Percentiles rank a stretch among this genome's conserved stretches.
phyloP scores from a whole-genome alignment of 1,140 invertebrate species.

The Sarcophaga peregrina region DNA sequence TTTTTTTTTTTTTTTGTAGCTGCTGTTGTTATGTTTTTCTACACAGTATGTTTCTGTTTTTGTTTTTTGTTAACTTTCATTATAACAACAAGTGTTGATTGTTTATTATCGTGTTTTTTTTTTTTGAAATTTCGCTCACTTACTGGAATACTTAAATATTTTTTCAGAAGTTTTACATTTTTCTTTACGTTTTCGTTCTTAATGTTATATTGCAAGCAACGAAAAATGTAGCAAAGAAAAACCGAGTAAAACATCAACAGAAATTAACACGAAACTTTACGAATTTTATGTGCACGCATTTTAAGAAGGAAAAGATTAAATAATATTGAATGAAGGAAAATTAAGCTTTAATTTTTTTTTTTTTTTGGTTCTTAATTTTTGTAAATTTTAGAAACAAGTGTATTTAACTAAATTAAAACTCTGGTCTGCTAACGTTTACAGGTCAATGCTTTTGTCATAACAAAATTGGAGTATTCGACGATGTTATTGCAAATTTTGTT shows the following conservation, averaged over 20 bases:
- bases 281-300: conserved; percentile 22
- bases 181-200: background rate
- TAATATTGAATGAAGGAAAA: no score
- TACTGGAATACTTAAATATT: conserved; percentile 42
- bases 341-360: no score
- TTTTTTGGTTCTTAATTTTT: no score
- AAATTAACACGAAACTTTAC: conserved; percentile 37
- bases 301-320: no score
- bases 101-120: conserved; percentile 36
- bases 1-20: background rate
- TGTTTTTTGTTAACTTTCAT: conserved; percentile 1
- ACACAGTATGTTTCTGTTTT: conserved; percentile 18
- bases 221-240: conserved; percentile 5
- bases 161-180: conserved; percentile 49
- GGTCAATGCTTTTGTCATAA: background rate
- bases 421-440: background rate
- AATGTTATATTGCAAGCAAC: background rate
- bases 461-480: background rate
- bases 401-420: conserved; percentile 16
- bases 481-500: background rate
- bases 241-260: background rate
- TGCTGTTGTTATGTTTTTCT: conserved; percentile 47
- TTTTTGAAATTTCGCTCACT: conserved; percentile 50
- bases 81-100: conserved; percentile 41
- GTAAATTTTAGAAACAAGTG: conserved; percentile 25